Conservation (phyloP, 2,113 vertebrate genomes). For the Cheirogaleus medius region DNA sequence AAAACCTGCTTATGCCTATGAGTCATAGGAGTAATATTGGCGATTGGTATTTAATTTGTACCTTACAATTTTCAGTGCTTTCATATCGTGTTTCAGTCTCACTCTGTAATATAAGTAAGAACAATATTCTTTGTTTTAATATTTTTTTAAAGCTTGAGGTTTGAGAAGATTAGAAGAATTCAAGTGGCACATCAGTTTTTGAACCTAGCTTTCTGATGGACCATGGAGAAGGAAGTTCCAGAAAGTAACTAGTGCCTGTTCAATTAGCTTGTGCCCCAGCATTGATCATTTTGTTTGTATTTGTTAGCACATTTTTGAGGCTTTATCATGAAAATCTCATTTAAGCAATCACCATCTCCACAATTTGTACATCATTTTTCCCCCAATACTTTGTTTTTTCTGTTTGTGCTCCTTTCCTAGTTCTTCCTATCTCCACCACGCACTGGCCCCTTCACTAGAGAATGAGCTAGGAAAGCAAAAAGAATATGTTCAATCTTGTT, state of each 20-base stretch:
- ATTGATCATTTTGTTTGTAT: no score
- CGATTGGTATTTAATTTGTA: not conserved
- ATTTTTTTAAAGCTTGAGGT: not conserved
- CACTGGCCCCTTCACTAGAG: not conserved
- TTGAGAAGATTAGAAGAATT: not conserved
- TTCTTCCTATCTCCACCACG: not conserved
- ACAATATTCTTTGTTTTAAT: not conserved
- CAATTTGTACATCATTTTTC: not conserved
- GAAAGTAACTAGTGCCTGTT: not conserved
- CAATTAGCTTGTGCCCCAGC: not conserved
- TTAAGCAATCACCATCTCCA: not conserved
- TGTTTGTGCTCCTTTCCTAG: not conserved
- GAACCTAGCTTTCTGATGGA: not conserved
- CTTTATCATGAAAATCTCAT: not conserved
- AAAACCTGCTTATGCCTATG: not conserved
- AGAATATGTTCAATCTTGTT: not conserved
- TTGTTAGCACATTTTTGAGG: not conserved
- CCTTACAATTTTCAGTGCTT: not conserved
- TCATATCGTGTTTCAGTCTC: not conserved
- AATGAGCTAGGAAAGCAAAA: not conserved
- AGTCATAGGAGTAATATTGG: not conserved
- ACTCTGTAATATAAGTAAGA: not conserved
- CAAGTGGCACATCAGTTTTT: not conserved
- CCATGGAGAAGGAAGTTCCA: not conserved
- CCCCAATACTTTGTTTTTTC: not conserved